phyloP scores from a whole-genome alignment of 2,797 vertebrate genomes.

The Avahi laniger region DNA sequence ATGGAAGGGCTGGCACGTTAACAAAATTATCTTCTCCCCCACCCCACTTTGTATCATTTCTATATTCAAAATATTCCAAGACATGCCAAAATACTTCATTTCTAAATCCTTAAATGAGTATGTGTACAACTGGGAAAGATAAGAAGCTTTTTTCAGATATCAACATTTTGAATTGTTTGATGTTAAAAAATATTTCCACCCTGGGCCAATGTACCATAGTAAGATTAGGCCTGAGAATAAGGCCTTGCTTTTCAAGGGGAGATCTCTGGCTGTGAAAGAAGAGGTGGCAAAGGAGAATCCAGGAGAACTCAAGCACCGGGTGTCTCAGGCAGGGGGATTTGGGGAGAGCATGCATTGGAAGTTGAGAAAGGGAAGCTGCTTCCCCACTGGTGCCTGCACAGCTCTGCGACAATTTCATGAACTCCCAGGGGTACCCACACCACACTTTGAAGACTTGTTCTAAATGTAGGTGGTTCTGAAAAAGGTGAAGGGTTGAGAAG shows the following conservation, averaged over 20 bases:
- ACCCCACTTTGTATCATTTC: neutral
- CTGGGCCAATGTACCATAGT: neutral
- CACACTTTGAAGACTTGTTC: neutral
- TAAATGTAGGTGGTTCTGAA: neutral
- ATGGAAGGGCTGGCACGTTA: neutral
- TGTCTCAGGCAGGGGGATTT: neutral
- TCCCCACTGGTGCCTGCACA: neutral
- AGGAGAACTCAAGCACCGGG: neutral
- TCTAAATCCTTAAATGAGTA: neutral
- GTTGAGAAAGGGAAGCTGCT: neutral
- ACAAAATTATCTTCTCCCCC: neutral
- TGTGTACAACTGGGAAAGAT: neutral
- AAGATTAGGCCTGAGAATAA: neutral
- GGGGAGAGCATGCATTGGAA: neutral
- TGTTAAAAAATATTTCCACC: neutral
- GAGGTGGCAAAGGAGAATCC: neutral
- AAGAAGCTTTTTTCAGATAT: neutral
- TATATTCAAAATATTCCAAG: neutral
- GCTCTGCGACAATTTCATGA: neutral
- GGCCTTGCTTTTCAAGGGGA: neutral
- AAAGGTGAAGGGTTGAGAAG: neutral
- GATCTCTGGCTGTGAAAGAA: neutral
- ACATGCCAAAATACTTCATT: neutral
- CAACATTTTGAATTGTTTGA: neutral
- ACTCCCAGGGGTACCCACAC: neutral